Base-by-base conservation (phyloP, 2,888 invertebrate genomes). In the Tinea pellionella region DNA sequence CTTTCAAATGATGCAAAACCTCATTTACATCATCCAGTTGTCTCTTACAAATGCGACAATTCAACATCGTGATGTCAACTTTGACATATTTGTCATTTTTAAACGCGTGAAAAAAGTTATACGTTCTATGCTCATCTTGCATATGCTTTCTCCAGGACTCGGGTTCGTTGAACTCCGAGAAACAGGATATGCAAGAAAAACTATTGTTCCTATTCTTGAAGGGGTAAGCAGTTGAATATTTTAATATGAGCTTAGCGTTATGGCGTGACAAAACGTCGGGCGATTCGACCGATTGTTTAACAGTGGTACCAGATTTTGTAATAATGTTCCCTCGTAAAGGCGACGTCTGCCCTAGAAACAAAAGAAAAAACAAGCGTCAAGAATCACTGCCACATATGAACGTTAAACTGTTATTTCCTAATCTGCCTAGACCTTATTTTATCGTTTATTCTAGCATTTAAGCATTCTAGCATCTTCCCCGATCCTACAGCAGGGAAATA, bases 11-110 rank as follows among this genome's bases (percentile, higher is more conserved):
- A 0, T 68, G 61, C 1, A 79, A 78, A 12, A 86, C 65, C 9
- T 63, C 66, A 9, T 86, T 83, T 53, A 87, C 77, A 57, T 71
- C 74, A 3, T 77, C 71, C 19, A 85, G 69, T 1, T 73, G 69
- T 73, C 75, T 74, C 32, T 78, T 80, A 61, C 87, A 87, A 0
- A 87, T 67, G 64, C 84, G 86, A 64, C 87, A 87, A 62, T 80
- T 83, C 0, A 86, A 70, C 64, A 85, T 78, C 2, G 85, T 86
- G n/a, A 87, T 76, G 58, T 87, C 87, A 19, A 87, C 74, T 64
- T 78, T 83, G 51, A 62, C 65, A 59, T 62, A 63, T 61, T 43
- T 63, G 30, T 67, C 66, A 59, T 63, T 62, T 61, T 64, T 58
- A 55, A 43, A 56, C 11, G 24, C 63, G 65, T 66, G 65, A 64